Conservation (phyloP, 2,113 vertebrate species). For the Cichladusa arquata region DNA sequence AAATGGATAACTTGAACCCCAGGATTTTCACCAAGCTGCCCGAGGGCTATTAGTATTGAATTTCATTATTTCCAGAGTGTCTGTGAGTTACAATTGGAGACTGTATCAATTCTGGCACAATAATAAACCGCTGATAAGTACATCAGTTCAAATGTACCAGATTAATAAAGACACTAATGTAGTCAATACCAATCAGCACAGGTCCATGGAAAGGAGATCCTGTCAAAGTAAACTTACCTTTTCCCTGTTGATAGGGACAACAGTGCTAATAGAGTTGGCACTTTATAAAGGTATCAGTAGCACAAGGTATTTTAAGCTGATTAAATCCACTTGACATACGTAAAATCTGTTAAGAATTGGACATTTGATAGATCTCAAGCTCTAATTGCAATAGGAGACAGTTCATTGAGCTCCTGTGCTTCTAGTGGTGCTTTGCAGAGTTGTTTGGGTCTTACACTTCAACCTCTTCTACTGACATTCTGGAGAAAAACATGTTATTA, state of each 20-base stretch:
- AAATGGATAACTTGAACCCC: slow-evolving; percentile 28
- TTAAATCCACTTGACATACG: slow-evolving; percentile 22
- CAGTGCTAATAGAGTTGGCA: slow-evolving; percentile 37
- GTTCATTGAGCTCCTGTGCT: not conserved
- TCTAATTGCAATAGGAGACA: slow-evolving; percentile 1
- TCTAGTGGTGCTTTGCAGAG: not conserved
- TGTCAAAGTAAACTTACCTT: slow-evolving; percentile 49
- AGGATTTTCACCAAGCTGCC: slow-evolving; percentile 17
- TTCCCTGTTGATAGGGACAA: not conserved
- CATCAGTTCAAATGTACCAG: slow-evolving; percentile 14
- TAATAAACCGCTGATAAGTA: not conserved
- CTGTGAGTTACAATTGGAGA: not conserved
- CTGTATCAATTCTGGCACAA: not conserved
- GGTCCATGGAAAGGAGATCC: slow-evolving; percentile 10
- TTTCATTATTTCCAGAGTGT: slow-evolving; percentile 27
- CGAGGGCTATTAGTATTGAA: slow-evolving; percentile 10
- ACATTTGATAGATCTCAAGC: slow-evolving; percentile 38
- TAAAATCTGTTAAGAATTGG: slow-evolving; percentile 49
- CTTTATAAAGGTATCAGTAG: slow-evolving; percentile 24
- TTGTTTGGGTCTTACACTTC: not conserved
- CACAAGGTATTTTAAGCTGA: slow-evolving; percentile 46
- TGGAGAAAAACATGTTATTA: not conserved
- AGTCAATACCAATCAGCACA: slow-evolving; percentile 19
- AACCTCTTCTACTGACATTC: not conserved
- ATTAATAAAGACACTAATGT: slow-evolving; percentile 44